Percentiles rank a stretch among this genome's conserved stretches.
Conservation (phyloP, 2,888 invertebrate species). For the Dromius quadrimaculatus region DNA sequence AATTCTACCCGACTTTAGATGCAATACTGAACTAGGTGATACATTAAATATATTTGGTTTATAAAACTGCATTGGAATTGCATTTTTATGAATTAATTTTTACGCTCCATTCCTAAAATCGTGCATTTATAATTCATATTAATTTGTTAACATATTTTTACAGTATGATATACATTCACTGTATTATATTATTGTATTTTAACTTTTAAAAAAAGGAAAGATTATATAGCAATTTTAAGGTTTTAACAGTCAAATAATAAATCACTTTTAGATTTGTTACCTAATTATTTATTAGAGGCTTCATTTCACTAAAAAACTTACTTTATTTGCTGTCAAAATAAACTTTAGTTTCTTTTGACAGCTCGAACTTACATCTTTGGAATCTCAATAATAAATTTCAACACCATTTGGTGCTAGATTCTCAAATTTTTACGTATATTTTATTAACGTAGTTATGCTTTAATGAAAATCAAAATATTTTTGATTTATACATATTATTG, state of each 20-base stretch:
- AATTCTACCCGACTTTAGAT: too few species aligned
- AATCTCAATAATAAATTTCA: constrained; percentile 14
- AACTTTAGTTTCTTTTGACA: too few species aligned
- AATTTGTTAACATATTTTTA: constrained; percentile 44
- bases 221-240: constrained; percentile 39
- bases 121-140: constrained; percentile 34
- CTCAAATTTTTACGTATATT: constrained; percentile 24
- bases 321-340: too few species aligned
- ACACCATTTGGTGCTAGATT: constrained; percentile 35
- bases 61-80: constrained; percentile 5
- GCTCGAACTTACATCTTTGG: constrained; percentile 5
- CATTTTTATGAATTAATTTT: constrained; percentile 10
- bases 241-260: constrained; percentile 39
- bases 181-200: constrained; percentile 49
- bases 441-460: constrained; percentile 40
- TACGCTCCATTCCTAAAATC: constrained; percentile 26
- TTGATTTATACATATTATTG: constrained; percentile 48
- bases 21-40: constrained; percentile 18
- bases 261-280: constrained; percentile 39
- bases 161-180: constrained; percentile 37
- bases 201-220: constrained; percentile 34
- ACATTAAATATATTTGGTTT: neutral
- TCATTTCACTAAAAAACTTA: neutral
- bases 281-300: constrained; percentile 36
- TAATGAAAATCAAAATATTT: constrained; percentile 44